phyloP scores from a whole-genome alignment of 2,888 invertebrate species.

The Harpalus rubripes region DNA sequence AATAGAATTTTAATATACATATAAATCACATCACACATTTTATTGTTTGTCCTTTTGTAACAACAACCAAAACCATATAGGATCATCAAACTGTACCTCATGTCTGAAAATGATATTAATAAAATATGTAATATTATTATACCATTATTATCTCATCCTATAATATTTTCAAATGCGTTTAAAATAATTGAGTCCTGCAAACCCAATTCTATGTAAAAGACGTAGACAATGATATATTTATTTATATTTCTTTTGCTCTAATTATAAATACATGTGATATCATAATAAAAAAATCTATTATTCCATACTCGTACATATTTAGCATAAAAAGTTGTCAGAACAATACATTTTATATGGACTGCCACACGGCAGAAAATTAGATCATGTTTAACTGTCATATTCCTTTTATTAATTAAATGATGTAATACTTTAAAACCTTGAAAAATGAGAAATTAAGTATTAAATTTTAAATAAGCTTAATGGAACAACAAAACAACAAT shows the following conservation, averaged over 20 bases:
- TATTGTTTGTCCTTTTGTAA: too few species aligned
- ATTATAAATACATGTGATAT: not conserved
- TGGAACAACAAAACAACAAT: not conserved
- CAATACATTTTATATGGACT: not conserved
- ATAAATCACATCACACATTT: too few species aligned
- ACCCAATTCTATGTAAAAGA: too few species aligned
- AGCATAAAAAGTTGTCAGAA: not conserved
- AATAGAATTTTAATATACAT: too few species aligned
- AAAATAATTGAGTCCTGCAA: too few species aligned
- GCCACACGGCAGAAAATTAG: not conserved
- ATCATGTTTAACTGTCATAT: not conserved
- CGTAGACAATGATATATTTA: not conserved
- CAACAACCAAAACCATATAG: too few species aligned
- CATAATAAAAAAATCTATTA: not conserved
- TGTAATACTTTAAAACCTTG: conserved; percentile 2
- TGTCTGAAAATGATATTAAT: too few species aligned
- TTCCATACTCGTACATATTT: not conserved
- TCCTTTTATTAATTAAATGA: conserved; percentile 4
- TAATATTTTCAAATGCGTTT: too few species aligned
- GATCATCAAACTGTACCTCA: too few species aligned
- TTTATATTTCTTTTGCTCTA: not conserved
- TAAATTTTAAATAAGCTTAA: not conserved
- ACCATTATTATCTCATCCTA: too few species aligned
- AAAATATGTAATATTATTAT: too few species aligned
- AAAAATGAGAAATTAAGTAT: not conserved